Conservation (phyloP, 2,797 vertebrate species). For the Siniperca obscura region DNA sequence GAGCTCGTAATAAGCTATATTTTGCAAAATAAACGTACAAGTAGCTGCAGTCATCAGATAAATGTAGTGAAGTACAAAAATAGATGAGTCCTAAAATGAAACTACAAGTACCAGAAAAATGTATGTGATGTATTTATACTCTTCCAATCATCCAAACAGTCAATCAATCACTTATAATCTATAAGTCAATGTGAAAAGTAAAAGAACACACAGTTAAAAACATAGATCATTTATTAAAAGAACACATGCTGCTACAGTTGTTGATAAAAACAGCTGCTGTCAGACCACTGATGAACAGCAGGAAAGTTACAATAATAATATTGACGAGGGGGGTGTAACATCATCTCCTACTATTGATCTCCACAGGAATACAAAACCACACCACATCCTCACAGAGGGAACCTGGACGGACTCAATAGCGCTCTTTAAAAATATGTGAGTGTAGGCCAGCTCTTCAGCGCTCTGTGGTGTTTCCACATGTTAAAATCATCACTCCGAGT, state of each 20-base stretch:
- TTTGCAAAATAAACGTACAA: neutral
- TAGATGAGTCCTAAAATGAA: too few relatives aligned
- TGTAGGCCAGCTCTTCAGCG: neutral
- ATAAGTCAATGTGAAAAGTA: neutral
- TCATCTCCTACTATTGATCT: constrained; percentile 13
- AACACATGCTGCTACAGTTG: constrained; percentile 73
- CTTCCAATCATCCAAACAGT: too few relatives aligned
- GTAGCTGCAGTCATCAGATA: neutral
- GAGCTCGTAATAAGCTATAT: neutral
- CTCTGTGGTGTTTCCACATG: neutral
- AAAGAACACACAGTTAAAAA: constrained; percentile 58
- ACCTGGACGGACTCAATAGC: constrained; percentile 14
- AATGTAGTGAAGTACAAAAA: neutral
- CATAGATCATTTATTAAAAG: constrained; percentile 76
- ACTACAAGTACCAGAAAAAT: too few relatives aligned
- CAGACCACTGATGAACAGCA: constrained; percentile 41
- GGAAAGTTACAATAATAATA: constrained; percentile 37
- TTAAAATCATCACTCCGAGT: neutral
- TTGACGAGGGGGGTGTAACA: constrained; percentile 16
- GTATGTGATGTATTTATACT: neutral
- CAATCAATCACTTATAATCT: too few relatives aligned
- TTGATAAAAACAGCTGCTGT: constrained; percentile 61
- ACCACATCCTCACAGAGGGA: constrained; percentile 30
- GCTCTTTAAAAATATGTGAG: constrained; percentile 11
- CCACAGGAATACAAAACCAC: constrained; percentile 55